A percentile compares a stretch with the other conserved stretches of the same genome.
Conservation (phyloP, 2,797 vertebrate species). For the Oreochromis mossambicus region DNA sequence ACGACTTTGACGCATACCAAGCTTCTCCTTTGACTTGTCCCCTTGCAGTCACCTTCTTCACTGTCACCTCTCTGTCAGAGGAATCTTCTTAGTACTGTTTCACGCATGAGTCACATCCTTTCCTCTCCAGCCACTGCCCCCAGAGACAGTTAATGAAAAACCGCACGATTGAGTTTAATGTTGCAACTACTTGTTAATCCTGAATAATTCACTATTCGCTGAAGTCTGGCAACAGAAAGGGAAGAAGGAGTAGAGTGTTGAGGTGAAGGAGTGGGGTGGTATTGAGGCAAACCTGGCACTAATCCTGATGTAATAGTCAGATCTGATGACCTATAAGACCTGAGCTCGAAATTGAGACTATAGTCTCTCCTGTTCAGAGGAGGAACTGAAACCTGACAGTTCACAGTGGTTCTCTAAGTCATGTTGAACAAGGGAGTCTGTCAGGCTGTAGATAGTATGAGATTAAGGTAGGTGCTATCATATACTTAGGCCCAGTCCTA, state of each 20-base stretch:
- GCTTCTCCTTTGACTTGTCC: conserved; percentile 12
- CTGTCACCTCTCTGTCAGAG: conserved; percentile 14
- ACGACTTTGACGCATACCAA: neutral
- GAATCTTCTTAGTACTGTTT: neutral
- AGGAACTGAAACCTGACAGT: conserved; percentile 62
- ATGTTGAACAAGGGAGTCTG: conserved; percentile 47
- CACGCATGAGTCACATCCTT: conserved; percentile 20
- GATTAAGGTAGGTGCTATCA: neutral
- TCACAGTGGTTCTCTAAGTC: conserved; percentile 43
- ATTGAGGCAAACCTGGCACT: neutral
- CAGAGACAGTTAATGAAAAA: conserved; percentile 62
- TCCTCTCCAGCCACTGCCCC: neutral
- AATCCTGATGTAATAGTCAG: conserved; percentile 40
- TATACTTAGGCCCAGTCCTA: neutral
- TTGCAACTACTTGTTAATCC: conserved; percentile 65
- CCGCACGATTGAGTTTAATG: conserved; percentile 39
- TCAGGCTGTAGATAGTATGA: neutral
- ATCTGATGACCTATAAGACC: conserved; percentile 44
- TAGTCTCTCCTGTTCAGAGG: neutral
- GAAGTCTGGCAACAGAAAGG: conserved; percentile 14
- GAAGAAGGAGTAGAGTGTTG: neutral
- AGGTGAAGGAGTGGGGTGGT: neutral
- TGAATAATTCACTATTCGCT: conserved; percentile 67
- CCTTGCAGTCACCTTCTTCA: neutral
- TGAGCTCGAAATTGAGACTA: conserved; percentile 55